Conservation (phyloP, 2,797 vertebrate species). For the Caiman crocodilus region DNA sequence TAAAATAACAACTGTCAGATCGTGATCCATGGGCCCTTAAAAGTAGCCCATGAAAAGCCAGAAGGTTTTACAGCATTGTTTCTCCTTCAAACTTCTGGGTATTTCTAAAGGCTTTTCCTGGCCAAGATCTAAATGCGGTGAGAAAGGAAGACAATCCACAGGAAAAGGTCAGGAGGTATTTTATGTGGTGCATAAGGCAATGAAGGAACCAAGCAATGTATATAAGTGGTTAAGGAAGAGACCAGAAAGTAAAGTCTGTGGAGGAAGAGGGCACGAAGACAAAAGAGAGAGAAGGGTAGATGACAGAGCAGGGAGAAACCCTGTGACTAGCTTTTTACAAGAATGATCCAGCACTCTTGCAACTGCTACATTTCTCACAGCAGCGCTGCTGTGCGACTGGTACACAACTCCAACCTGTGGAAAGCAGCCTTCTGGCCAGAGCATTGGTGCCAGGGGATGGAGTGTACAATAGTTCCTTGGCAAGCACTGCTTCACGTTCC, state of each 20-base stretch:
- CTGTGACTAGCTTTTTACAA: accelerated
- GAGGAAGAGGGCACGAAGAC: accelerated
- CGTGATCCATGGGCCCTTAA: not conserved
- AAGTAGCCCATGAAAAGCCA: not conserved
- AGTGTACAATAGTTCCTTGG: slow-evolving; percentile 30
- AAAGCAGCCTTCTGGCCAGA: not conserved
- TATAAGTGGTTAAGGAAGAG: accelerated
- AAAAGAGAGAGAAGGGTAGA: not conserved
- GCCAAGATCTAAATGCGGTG: not conserved
- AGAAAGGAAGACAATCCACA: not conserved
- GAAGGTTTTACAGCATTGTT: not conserved
- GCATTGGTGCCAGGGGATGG: slow-evolving; percentile 11
- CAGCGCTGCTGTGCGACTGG: not conserved
- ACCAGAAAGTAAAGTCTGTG: not conserved
- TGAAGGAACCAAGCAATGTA: not conserved
- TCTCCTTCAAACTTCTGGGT: not conserved
- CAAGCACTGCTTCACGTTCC: slow-evolving; percentile 41
- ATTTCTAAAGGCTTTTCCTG: not conserved
- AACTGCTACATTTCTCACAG: not conserved
- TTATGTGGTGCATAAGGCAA: not conserved
- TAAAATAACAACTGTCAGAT: not conserved
- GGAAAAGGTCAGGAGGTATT: not conserved
- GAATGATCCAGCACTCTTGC: not conserved
- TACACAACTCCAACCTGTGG: not conserved
- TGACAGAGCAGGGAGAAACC: accelerated